These are phyloP conservation scores for Sphaerodactylus townsendi DNA, from an alignment of 2,113 vertebrate species.

Conservation along the genomic window DNA sequence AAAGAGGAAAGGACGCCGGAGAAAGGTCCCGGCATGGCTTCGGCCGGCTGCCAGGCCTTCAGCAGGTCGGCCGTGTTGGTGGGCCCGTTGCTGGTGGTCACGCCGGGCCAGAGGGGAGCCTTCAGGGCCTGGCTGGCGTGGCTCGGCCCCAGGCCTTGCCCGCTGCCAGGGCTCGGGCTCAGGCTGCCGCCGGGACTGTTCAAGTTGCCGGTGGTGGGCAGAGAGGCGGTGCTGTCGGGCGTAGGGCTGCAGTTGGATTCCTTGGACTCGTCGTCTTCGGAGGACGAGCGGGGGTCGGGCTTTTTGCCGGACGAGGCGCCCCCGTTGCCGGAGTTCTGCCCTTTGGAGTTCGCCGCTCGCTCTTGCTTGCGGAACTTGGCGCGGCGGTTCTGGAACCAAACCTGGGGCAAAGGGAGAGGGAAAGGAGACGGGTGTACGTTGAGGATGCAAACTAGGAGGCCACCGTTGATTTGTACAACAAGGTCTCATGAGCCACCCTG, in stretches of 20 bases:
- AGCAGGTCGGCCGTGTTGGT: slow-evolving; percentile 85
- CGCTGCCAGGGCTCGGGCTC: slow-evolving; percentile 86
- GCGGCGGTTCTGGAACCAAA: slow-evolving; percentile 96
- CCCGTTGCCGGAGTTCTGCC: slow-evolving; percentile 30
- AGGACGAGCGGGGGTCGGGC: slow-evolving; percentile 84
- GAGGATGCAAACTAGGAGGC: no score
- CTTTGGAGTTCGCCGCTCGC: slow-evolving; percentile 89
- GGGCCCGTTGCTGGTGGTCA: slow-evolving; percentile 77
- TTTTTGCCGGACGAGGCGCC: slow-evolving; percentile 78
- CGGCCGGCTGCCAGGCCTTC: slow-evolving; percentile 92
- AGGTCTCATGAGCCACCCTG: background rate
- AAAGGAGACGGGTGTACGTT: background rate
- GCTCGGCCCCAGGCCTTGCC: slow-evolving; percentile 72
- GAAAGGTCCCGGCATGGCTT: slow-evolving; percentile 90
- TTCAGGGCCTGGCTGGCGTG: slow-evolving; percentile 85
- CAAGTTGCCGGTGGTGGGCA: slow-evolving; percentile 84
- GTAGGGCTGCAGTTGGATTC: slow-evolving; percentile 96
- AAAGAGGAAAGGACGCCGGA: slow-evolving; percentile 93
- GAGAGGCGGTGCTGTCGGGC: slow-evolving; percentile 94
- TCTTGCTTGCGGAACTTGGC: slow-evolving; percentile 97
- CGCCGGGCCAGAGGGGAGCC: slow-evolving; percentile 83
- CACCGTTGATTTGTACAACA: no score
- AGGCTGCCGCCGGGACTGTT: slow-evolving; percentile 86
- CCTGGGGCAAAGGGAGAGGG: slow-evolving; percentile 72
- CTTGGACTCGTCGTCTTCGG: slow-evolving; percentile 93